These are phyloP conservation scores for Pteropus alecto DNA, from an alignment of 2,113 vertebrate species.

Conservation along the genomic window DNA sequence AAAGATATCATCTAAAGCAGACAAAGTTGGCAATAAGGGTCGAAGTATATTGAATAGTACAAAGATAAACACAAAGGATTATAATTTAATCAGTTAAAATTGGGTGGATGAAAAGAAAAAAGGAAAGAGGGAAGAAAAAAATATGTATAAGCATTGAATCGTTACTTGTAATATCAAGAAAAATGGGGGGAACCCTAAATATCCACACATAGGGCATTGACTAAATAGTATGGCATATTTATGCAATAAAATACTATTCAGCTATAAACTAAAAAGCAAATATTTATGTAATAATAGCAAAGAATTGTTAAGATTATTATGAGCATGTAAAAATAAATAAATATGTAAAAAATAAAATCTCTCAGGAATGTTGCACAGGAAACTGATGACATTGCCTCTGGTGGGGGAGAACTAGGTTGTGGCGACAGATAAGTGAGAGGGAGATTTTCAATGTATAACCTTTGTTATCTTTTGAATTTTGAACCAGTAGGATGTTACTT, in stretches of 20 bases:
- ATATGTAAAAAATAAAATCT: neutral
- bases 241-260: neutral
- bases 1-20: neutral
- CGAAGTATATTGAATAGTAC: neutral
- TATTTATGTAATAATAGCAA: neutral
- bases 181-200: neutral
- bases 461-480: neutral
- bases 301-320: neutral
- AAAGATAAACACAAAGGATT: constrained; percentile 32
- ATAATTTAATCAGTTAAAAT: constrained; percentile 13
- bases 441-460: neutral
- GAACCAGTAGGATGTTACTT: neutral
- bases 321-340: neutral
- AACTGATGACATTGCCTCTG: neutral
- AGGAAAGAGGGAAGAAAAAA: neutral
- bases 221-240: neutral
- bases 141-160: neutral
- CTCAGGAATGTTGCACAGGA: neutral
- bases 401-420: neutral
- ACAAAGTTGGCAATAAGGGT: neutral
- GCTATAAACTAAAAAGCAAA: neutral
- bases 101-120: neutral
- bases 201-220: neutral
- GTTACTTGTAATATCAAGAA: neutral
- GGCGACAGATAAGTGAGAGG: neutral